Evolutionary conservation across 2,797 vertebrate species (phyloP), one percentile per base, ranked within the genome.

Genomic region (Merluccius polli): DNA sequence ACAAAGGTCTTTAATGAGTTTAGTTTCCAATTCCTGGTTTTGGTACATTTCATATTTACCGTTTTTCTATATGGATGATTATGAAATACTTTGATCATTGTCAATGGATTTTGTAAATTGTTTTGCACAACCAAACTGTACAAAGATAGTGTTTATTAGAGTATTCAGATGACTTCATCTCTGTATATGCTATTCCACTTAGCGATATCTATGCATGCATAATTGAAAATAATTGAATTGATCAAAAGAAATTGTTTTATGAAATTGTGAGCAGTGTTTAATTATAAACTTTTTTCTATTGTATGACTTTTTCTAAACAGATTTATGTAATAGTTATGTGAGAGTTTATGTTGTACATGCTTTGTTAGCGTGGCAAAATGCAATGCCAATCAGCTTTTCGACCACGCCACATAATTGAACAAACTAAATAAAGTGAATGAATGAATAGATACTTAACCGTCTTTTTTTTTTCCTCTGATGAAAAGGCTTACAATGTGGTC

Each of bases 21-120:
- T 75, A 86, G 75, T 79, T 82, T 52, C 35, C 71, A 8, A 81
- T 41, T 82, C 88, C 81, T 73, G 44, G 35, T 67, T 73, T 82
- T 69, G 73, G 77, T 84, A 78, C 79, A 75, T 73, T 71, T 77
- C 74, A 75, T 73, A 21, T 18, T 63, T 33, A 63, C 9, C 32
- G 72, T 24, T 78, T 71, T 63, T 63, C 80, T 78, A 52, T 41
- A 76, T 79, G 30, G 70, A 31, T 78, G 81, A 78, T 78, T 84
- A 44, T 79, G 79, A 63, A 73, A 77, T 72, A 70, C 70, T 82
- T 85, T 89, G 86, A 90, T 90, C 87, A 89, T 91, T 90, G 75
- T 44, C 32, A 83, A 74, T 78, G 72, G 78, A 15, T 75, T 78
- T 69, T 71, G 31, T 65, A 1, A 30, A 75, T 41, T 78, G 70